Conservation (phyloP, 92 coral and sea anemone genomes). For the Heteractis magnifica region DNA sequence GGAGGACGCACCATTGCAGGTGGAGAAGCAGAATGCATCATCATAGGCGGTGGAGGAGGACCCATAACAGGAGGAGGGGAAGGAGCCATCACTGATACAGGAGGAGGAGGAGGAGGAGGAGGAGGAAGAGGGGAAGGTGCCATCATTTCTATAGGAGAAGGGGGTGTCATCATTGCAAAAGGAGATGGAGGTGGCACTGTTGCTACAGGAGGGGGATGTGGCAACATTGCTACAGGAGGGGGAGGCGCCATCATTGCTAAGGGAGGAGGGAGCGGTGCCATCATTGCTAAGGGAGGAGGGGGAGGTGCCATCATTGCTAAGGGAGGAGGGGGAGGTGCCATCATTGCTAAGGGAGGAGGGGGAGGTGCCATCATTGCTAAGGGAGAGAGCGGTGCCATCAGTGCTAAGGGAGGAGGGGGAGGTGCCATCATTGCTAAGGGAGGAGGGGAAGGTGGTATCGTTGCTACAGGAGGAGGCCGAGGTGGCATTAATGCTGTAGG, state of each 20-base stretch:
- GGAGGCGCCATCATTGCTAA: not conserved
- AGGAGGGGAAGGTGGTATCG: not conserved
- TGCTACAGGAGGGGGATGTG: slow-evolving; percentile 15
- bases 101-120: slow-evolving; percentile 19
- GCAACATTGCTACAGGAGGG: slow-evolving; percentile 14
- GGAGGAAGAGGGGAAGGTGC: not conserved
- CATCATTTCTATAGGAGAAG: slow-evolving; percentile 13
- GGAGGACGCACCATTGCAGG: slow-evolving; percentile 28
- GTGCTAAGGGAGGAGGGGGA: not conserved
- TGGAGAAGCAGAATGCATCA: slow-evolving; percentile 10
- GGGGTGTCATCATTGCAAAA: slow-evolving; percentile 24
- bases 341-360: slow-evolving; percentile 36
- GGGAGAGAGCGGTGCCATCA: not conserved
- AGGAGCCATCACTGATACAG: slow-evolving; percentile 1
- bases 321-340: slow-evolving; percentile 20
- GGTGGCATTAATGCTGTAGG: slow-evolving; percentile 17
- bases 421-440: not conserved
- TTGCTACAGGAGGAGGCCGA: not conserved
- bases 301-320: slow-evolving; percentile 1
- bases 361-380: slow-evolving; percentile 32
- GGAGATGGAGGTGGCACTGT: slow-evolving; percentile 41
- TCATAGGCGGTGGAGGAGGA: slow-evolving; percentile 29
- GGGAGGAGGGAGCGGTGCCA: not conserved
- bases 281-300: not conserved
- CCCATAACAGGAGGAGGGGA: slow-evolving; percentile 4